Evolutionary conservation across 1,140 invertebrate species (phyloP), one percentile per base, ranked within the genome.

Genomic region (Chymomyza costata): DNA sequence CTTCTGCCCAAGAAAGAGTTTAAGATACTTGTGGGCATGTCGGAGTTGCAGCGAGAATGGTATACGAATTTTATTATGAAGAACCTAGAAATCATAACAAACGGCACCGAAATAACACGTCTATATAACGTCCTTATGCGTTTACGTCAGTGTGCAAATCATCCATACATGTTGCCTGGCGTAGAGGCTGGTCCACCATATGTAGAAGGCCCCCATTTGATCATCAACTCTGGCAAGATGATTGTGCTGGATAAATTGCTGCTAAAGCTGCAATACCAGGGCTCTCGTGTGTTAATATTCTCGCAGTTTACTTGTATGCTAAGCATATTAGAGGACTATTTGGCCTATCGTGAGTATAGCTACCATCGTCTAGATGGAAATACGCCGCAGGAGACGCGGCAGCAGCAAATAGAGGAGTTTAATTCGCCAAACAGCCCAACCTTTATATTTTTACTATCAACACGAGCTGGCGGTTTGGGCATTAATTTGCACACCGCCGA

Each of bases 41-140:
- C 96, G 81, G 99, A 99, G 88, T 98, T 99, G 97, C 98, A 99
- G 85, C 88, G 98, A 51, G 98, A 99, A 87, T 99, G 97, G 97
- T 97, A 99, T 80, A 99, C 97, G 6, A 99, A 98, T 87, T 95
- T 99, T 14, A 85, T 99, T 5, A 96, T 99, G 93, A 99, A 99
- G 86, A 98, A 99, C 83, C 99, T 99, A 82, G 98, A 99, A n/a
- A n/a, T n/a, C 86, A 90, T 99, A 45, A 90, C 99, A 0, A 99
- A 99, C 83, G 97, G 97, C 2, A 92, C 97, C 10, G 97, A 99
- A 80, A 99, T 99, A 84, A 97, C 97, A 94, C 88, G 98, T 10
- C 87, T 99, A 18, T 94, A 99, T 73, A 99, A 99, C 83, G 99
- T 99, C 87, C 90, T 99, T 0, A 99, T 99, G 98, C 98, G 99